phyloP scores from a whole-genome alignment of 2,888 invertebrate species.

The Fragum sueziense region DNA sequence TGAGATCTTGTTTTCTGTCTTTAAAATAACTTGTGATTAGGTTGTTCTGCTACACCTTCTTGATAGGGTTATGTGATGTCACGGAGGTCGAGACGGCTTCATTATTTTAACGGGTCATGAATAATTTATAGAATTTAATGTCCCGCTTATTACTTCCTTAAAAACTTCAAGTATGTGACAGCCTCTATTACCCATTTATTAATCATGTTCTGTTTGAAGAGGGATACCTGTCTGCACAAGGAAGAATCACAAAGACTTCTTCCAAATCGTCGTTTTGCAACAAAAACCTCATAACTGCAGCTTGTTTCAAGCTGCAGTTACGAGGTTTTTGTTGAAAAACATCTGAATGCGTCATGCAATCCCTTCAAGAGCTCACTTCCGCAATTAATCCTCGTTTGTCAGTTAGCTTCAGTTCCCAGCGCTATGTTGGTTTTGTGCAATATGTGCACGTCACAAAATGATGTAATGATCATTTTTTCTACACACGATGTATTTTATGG shows the following conservation, averaged over 20 bases:
- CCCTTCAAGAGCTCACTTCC: constrained; percentile 29
- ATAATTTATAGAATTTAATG: constrained; percentile 40
- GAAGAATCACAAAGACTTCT: constrained; percentile 24
- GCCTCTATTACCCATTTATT: constrained; percentile 30
- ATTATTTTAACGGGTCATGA: constrained; percentile 44
- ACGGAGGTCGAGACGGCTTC: constrained; percentile 32
- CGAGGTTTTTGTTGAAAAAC: too few species aligned
- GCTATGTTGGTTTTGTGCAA: constrained; percentile 40
- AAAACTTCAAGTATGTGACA: constrained; percentile 14
- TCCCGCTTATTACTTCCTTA: constrained; percentile 23
- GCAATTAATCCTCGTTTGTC: constrained; percentile 32
- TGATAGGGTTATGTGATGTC: constrained; percentile 17
- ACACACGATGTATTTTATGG: constrained; percentile 18
- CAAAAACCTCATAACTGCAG: too few species aligned
- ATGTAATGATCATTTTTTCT: constrained; percentile 50
- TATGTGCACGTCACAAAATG: constrained; percentile 53
- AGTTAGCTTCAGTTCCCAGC: constrained; percentile 13
- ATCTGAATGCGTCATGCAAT: constrained; percentile 28
- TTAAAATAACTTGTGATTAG: constrained; percentile 23
- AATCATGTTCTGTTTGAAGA: constrained; percentile 26
- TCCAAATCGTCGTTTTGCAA: too few species aligned
- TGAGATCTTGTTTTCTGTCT: constrained; percentile 24
- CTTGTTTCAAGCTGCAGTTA: too few species aligned
- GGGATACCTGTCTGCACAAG: constrained; percentile 31
- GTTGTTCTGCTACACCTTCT: constrained; percentile 15